Evolutionary conservation across 2,888 invertebrate genomes (phyloP).

Genomic region (Drosophila buzzatii): DNA sequence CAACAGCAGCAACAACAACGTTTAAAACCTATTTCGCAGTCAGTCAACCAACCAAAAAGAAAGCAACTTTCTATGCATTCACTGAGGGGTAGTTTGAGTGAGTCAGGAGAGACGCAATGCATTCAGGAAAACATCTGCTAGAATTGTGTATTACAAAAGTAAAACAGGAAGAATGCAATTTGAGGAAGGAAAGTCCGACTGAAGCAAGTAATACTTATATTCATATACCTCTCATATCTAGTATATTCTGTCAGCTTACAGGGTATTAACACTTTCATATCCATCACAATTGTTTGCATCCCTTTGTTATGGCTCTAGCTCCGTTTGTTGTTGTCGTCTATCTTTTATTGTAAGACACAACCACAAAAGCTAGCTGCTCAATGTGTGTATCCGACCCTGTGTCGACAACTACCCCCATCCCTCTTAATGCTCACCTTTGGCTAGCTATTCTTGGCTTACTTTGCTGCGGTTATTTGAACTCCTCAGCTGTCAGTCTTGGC

Average conservation of each 20-base stretch:
- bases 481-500: conserved; percentile 49
- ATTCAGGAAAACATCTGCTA: too few relatives aligned
- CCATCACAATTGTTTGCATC: too few relatives aligned
- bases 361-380: conserved; percentile 63
- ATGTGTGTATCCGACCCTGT: conserved; percentile 8
- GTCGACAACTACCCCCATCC: neutral
- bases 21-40: conserved; percentile 74
- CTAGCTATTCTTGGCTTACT: conserved; percentile 64
- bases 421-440: neutral
- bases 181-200: neutral
- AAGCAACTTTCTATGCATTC: conserved; percentile 35
- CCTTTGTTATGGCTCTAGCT: conserved; percentile 6
- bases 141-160: neutral
- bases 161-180: neutral
- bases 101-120: neutral
- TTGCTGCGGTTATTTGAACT: conserved; percentile 67
- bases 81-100: neutral
- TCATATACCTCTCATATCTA: neutral
- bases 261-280: neutral
- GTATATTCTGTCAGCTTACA: neutral
- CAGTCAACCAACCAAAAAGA: conserved; percentile 67
- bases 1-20: conserved; percentile 54
- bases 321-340: conserved; percentile 31
- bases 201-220: neutral
- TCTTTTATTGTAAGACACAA: conserved; percentile 60